Base-by-base conservation (phyloP, 2,113 vertebrate species). In the Triplophysa rosa region DNA sequence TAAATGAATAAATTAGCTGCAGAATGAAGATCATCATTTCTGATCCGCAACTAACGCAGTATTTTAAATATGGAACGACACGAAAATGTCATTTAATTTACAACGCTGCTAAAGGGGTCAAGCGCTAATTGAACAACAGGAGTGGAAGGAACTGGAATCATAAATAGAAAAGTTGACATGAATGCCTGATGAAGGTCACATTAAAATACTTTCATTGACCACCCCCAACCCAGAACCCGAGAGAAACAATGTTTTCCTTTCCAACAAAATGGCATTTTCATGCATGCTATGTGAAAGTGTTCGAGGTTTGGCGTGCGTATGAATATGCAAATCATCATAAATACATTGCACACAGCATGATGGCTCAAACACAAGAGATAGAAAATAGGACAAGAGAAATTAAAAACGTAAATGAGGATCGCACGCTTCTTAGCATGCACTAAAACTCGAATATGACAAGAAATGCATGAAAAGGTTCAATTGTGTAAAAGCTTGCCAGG, bases 1-100 rank as follows among this genome's bases (percentile, higher is more conserved):
- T 98, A 98, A 97, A 98, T 98, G 98, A 99, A 99, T 99, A 99
- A 98, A 98, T 99, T 98, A 99, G 96, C 94, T 95, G 94, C 95
- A 95, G 96, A 98, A 98, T 94, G 96, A 98, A 99, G 96, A 98
- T 97, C 95, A 99, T 97, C 96, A 96, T 97, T 98, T 98, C 95
- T 97, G 96, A 98, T 98, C 96, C 96, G 96, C 97, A 98, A 97
- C 95, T 96, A 98, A 98, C 95, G 95, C 95, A 96, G 95, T 95
- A 96, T 96, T 98, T 99, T 98, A 98, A 99, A 99, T 96, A 97
- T 93, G 96, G 96, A 93, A 95, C 95, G 96, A 96, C 96, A 97
- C 93, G 93, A 95, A 98, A 99, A 98, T 99, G 97, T 97, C 98
- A 98, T 97, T 98, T 99, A 98, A 99, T 98, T 98, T 98, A 96